Conservation (phyloP, 2,888 invertebrate genomes). For the Lottia gigantea region DNA sequence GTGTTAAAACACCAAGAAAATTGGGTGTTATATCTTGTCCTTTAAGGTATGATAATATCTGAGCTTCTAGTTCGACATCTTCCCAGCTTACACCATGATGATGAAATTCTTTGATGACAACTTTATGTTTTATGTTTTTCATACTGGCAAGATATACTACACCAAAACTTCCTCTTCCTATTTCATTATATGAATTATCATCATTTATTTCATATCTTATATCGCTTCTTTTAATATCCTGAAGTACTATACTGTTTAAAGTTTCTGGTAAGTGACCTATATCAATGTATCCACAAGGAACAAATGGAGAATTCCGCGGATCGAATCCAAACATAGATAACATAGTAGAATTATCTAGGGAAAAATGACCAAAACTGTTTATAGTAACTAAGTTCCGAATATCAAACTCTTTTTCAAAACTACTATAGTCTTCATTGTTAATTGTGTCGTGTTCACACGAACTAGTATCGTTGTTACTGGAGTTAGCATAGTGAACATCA, state of each 20-base stretch:
- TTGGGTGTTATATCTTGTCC: conserved; percentile 32
- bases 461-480: no score
- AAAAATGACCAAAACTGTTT: background rate
- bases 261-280: background rate
- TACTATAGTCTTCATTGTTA: no score
- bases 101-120: background rate
- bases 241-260: conserved; percentile 27
- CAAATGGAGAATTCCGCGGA: background rate
- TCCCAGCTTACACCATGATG: conserved; percentile 29
- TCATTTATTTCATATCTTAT: conserved; percentile 26
- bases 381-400: background rate
- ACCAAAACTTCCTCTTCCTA: conserved; percentile 32
- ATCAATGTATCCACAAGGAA: background rate
- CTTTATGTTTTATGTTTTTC: background rate
- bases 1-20: conserved; percentile 28
- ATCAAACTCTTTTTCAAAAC: background rate
- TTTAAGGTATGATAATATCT: conserved; percentile 30
- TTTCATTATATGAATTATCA: conserved; percentile 30
- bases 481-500: no score
- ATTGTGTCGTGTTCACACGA: no score
- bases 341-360: background rate
- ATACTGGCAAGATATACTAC: conserved; percentile 27
- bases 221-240: conserved; percentile 26
- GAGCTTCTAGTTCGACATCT: conserved; percentile 31
- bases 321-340: background rate